Evolutionary conservation across 2,888 invertebrate genomes (phyloP), one percentile per base, ranked within the genome.

Genomic region (Philhelius pedissequus): DNA sequence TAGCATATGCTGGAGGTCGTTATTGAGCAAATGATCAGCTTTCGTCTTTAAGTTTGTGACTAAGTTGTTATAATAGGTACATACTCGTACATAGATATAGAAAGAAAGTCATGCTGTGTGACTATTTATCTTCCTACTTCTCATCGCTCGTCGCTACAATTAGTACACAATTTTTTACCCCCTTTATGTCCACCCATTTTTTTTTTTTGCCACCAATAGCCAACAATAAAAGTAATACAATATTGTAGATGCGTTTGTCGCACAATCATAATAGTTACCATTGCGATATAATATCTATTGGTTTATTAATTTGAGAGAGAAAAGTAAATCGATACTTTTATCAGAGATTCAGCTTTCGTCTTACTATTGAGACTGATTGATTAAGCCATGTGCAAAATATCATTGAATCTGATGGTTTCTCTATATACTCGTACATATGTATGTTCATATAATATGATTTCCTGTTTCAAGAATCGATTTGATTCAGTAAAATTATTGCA

Each of bases 21-120:
- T 62, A 43, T 30, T 62, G 27, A 62, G 62, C 15, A 30, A 43
- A 62, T 45, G 62, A 62, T 62, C 62, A 45, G 45, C 62, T 62
- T 62, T 45, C 45, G 30, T 30, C 30, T 62, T 50, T 52, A 25
- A 52, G 15, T 15, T 27, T 52, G 27, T 27, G 27, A 30, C 52
- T 15, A 52, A 52, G 27, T 52, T 52, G 15, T 52, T 9, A 27
- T 27, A 52, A 30, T 52, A 15, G n/a, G 15, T 50, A n/a, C n/a
- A n/a, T n/a, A n/a, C n/a, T n/a, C n/a, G n/a, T n/a, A n/a, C n/a
- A n/a, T n/a, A n/a, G n/a, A n/a, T n/a, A 25, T 52, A 13, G 60
- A 78, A 78, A 82, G 82, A 82, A 78, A 82, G 78, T 73, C 73
- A 82, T 58, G 60, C 43, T 71, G 71, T 81, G 43, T 81, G 70